A percentile compares a stretch with the other conserved stretches of the same genome.
Conservation (phyloP, 2,113 vertebrate genomes). For the Sylvietta virens region DNA sequence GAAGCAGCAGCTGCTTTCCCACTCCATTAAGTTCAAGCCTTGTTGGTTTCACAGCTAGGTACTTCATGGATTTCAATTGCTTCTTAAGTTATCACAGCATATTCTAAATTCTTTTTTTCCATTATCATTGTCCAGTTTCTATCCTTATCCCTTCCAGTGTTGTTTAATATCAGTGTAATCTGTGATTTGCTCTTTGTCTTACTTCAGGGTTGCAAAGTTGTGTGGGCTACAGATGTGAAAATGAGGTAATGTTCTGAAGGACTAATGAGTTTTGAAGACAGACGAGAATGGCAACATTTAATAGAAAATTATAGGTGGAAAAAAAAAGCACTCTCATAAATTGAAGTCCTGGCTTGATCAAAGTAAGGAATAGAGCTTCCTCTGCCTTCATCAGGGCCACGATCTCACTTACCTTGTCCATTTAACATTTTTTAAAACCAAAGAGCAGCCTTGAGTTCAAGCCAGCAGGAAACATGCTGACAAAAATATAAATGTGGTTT, state of each 20-base stretch:
- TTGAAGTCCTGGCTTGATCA: not conserved
- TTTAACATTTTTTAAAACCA: not conserved
- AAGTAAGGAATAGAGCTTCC: not conserved
- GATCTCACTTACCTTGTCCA: not conserved
- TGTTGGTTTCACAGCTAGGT: not conserved
- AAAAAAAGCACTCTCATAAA: not conserved
- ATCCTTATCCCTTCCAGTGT: not conserved
- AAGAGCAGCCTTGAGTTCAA: not conserved
- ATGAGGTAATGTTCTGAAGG: not conserved
- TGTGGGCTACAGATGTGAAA: not conserved
- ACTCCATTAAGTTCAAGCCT: not conserved
- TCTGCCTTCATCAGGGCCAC: not conserved
- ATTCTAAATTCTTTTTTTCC: not conserved
- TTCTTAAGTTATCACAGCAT: not conserved
- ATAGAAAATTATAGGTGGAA: not conserved
- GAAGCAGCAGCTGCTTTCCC: not conserved
- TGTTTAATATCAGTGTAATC: not conserved
- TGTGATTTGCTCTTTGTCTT: not conserved
- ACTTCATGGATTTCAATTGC: not conserved
- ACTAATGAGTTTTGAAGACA: not conserved
- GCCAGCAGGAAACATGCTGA: not conserved
- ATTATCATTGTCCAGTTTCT: not conserved
- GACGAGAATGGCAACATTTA: not conserved
- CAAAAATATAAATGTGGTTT: not conserved
- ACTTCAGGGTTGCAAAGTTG: not conserved